Base-by-base conservation (phyloP, 2,113 vertebrate species). In the Phainopepla nitens region DNA sequence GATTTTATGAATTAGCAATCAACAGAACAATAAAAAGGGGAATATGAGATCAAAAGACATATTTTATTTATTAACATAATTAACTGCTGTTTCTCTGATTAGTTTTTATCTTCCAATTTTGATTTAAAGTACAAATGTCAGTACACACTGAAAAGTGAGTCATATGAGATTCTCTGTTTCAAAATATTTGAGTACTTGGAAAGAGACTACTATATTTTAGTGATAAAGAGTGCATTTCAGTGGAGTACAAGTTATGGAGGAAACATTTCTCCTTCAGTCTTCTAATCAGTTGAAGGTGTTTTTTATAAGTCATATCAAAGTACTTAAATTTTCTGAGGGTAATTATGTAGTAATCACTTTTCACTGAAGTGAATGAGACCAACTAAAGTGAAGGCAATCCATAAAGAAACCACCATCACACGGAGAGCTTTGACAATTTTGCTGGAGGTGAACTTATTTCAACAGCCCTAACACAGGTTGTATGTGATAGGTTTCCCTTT, bases 401-500 rank as follows among this genome's bases (percentile, higher is more conserved):
- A 12, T 6, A 10, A 62, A 20, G 20, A 47, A 56, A 44, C 33
- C 8, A 39, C 3, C 3, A 14, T 5, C 8, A 29, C 3, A 4
- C 0, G 8, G 2, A 29, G 31, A 54, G 12, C 14, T 44, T 19
- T 13, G 31, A 58, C n/a, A 33, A 6, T 10, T 64, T 45, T 23
- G 5, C 33, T 53, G 54, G n/a, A 57, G 28, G 25, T 29, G 44
- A 61, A 65, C 16, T 56, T 50, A n/a, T 39, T 47, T 58, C 19
- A 87, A 50, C 12, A 64, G 51, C 29, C 19, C 0, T 4, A 61
- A 41, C 21, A 50, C 4, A 23, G 21, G 4, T 2, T 10, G 7
- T 2, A 17, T 1, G 13, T 2, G 13, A 18, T 0, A 33, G 22
- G 11, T 45, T 70, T 54, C 31, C 19, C 54, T 53, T 51, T 3